These are phyloP conservation scores for Poecilia gillii DNA, from an alignment of 2,797 vertebrate species.

Conservation along the genomic window DNA sequence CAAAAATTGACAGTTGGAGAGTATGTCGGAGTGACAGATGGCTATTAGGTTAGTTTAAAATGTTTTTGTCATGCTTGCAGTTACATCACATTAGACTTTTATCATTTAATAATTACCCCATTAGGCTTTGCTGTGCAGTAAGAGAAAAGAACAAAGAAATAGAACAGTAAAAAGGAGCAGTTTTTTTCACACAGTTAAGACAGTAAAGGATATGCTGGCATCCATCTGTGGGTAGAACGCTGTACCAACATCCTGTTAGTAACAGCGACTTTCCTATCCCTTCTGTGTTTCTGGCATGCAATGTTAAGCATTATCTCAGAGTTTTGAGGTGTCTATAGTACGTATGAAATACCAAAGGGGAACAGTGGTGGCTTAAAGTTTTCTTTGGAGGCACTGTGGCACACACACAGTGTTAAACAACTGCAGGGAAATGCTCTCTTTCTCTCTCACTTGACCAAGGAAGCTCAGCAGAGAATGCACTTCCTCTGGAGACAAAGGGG, in stretches of 20 bases:
- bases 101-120: not conserved
- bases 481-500: not conserved
- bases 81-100: constrained; percentile 4
- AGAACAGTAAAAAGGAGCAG: not conserved
- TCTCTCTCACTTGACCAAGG: not conserved
- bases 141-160: not conserved
- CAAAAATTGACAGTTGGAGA: constrained; percentile 11
- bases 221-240: not conserved
- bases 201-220: not conserved
- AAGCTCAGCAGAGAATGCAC: not conserved
- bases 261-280: not conserved
- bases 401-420: not conserved
- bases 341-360: not conserved
- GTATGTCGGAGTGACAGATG: constrained; percentile 1
- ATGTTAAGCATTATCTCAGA: not conserved
- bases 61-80: constrained; percentile 1
- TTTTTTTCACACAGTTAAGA: not conserved
- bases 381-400: not conserved
- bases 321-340: not conserved
- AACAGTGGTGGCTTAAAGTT: not conserved
- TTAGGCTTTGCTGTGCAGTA: not conserved
- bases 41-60: constrained; percentile 4
- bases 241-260: not conserved
- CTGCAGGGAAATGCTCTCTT: not conserved
- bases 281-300: not conserved